Percentiles rank a stretch among this genome's conserved stretches.
phyloP scores from a whole-genome alignment of 2,888 invertebrate species.

The Rhagium mordax region DNA sequence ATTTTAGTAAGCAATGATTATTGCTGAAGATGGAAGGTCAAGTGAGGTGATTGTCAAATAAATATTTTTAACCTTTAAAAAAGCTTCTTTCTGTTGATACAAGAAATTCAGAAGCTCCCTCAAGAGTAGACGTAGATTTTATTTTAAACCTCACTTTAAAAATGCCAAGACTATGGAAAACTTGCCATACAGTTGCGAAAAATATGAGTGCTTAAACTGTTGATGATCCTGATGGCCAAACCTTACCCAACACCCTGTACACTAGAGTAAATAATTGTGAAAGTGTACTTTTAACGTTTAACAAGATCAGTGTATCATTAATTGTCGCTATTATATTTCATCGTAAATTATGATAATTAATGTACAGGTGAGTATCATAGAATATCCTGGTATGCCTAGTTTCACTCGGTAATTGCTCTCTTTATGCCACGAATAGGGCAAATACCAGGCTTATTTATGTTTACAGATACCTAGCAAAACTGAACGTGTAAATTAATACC shows the following conservation, averaged over 20 bases:
- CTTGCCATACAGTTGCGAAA: too few species aligned
- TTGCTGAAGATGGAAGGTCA: too few species aligned
- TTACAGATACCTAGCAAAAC: background rate
- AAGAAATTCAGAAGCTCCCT: too few species aligned
- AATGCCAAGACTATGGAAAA: too few species aligned
- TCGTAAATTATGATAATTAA: background rate
- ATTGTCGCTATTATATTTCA: background rate
- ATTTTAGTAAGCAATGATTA: too few species aligned
- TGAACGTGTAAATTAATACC: slow-evolving; percentile 45
- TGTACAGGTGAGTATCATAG: background rate
- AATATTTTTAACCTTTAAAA: too few species aligned
- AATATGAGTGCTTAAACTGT: too few species aligned
- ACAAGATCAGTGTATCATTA: background rate
- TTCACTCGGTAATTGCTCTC: slow-evolving; percentile 4
- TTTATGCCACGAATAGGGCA: slow-evolving; percentile 12
- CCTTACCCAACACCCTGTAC: background rate
- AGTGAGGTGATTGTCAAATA: too few species aligned
- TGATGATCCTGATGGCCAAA: too few species aligned
- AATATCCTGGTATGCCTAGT: background rate
- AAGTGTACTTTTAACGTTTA: background rate
- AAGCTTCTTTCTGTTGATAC: too few species aligned
- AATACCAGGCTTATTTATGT: slow-evolving; percentile 15
- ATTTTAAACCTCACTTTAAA: too few species aligned
- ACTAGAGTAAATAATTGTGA: background rate
- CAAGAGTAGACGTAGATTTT: too few species aligned